Base-by-base conservation (phyloP, 1,140 invertebrate species). In the Coelopa frigida region DNA sequence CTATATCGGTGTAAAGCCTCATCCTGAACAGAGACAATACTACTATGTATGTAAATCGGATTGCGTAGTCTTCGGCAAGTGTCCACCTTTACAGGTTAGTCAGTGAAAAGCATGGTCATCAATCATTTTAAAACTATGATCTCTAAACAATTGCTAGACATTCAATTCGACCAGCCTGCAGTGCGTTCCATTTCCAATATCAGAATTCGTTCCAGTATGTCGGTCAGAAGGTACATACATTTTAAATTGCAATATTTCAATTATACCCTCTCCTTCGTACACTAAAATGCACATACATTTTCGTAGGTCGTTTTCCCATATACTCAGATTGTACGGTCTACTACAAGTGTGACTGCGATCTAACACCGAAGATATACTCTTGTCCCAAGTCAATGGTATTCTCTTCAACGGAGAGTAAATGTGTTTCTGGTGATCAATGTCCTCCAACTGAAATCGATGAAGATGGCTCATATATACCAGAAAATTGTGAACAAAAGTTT, bases 21-120 rank as follows among this genome's bases (percentile, higher is more conserved):
- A 70, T 52, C 69, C 69, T 24, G 61, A 68, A 22, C 59, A 68
- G 35, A 53, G 55, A 27, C 57, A 69, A 27, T 70, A 69, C 40
- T 71, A 71, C 33, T 70, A 70, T 27, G 57, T 70, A 4, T 72
- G 67, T 27, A 61, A 57, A 18, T 51, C 61, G 5, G 55, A 61
- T 51, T 58, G 50, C 21, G 64, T 71, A 4, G 55, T 71, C 20
- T 68, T 70, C 33, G 66, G 61, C 45, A 70, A 66, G 24, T 71
- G 70, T 26, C 57, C 55, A 23, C 52, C 54, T 11, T 40, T 59
- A 2, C 53, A 66, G 53, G 57, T 70, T 44, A 52, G 36, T 50
- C 3, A 31, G 38, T 40, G 20, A 44, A 42, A 49, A 35, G 8
- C 39, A 50, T 17, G 44, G 48, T 40, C 47, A 52, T 11, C 44